phyloP scores from a whole-genome alignment of 2,888 invertebrate genomes.

The Dendrolimus pini region DNA sequence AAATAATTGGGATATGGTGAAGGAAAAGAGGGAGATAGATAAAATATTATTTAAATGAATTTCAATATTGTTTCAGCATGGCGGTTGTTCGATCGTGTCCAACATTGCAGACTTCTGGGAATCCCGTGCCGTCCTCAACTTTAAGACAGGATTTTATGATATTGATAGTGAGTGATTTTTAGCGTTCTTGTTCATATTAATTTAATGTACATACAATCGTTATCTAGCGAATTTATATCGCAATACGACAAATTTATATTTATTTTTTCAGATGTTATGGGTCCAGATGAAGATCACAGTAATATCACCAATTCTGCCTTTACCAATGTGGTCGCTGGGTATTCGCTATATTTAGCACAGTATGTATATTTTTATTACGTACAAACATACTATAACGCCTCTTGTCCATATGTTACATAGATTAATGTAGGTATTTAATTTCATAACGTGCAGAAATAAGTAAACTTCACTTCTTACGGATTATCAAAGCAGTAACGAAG shows the following conservation, averaged over 20 bases:
- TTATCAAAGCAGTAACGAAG: too few relatives aligned
- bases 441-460: too few relatives aligned
- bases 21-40: too few relatives aligned
- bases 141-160: slow-evolving; percentile 60
- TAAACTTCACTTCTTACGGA: too few relatives aligned
- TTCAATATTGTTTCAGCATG: slow-evolving; percentile 46
- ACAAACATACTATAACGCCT: neutral
- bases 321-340: slow-evolving; percentile 77
- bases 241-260: too few relatives aligned
- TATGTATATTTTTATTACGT: slow-evolving; percentile 34
- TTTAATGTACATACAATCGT: too few relatives aligned
- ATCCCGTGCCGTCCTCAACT: slow-evolving; percentile 70
- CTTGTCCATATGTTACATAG: too few relatives aligned
- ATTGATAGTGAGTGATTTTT: slow-evolving; percentile 55
- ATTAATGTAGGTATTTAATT: too few relatives aligned
- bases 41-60: too few relatives aligned
- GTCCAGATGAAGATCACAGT: slow-evolving; percentile 78
- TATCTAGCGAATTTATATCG: too few relatives aligned
- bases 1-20: too few relatives aligned
- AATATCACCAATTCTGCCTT: slow-evolving; percentile 76
- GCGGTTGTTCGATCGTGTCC: slow-evolving; percentile 73
- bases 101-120: slow-evolving; percentile 78
- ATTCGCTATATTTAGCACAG: slow-evolving; percentile 75
- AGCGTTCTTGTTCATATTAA: neutral
- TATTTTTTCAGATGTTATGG: slow-evolving; percentile 72